These are phyloP conservation scores for Bombus sibiricus DNA, from an alignment of 1,140 invertebrate genomes.

Conservation along the genomic window DNA sequence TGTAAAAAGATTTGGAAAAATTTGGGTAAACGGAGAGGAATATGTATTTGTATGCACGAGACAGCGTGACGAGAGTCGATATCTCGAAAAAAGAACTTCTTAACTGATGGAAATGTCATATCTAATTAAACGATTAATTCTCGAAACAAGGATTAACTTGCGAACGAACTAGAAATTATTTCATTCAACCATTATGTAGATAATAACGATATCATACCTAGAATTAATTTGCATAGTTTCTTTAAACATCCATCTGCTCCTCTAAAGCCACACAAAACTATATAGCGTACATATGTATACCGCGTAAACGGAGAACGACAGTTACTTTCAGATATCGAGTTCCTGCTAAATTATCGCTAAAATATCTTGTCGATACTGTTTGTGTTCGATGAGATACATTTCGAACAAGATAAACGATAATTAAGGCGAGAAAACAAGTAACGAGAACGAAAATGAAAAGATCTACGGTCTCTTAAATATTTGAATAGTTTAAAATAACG, in stretches of 20 bases:
- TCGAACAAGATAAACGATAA: not conserved
- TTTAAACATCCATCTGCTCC: not conserved
- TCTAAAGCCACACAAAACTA: no score
- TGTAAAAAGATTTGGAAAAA: not conserved
- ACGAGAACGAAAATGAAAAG: not conserved
- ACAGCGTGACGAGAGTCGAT: not conserved
- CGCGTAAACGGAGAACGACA: not conserved
- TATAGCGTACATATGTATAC: not conserved
- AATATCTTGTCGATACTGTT: slow-evolving; percentile 7
- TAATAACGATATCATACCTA: not conserved
- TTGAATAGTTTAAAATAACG: not conserved
- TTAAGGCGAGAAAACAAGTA: not conserved
- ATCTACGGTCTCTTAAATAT: not conserved
- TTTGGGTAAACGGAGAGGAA: not conserved
- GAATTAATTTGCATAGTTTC: not conserved
- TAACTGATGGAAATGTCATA: not conserved
- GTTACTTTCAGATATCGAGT: slow-evolving; percentile 2
- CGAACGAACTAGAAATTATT: not conserved
- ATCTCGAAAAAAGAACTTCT: not conserved
- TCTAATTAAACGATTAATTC: not conserved
- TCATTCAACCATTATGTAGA: not conserved
- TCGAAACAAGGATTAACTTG: not conserved
- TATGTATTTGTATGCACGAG: no score
- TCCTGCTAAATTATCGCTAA: slow-evolving; percentile 12
- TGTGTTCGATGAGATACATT: not conserved